phyloP scores from a whole-genome alignment of 2,888 invertebrate genomes.

The Hypomecis atomaria region DNA sequence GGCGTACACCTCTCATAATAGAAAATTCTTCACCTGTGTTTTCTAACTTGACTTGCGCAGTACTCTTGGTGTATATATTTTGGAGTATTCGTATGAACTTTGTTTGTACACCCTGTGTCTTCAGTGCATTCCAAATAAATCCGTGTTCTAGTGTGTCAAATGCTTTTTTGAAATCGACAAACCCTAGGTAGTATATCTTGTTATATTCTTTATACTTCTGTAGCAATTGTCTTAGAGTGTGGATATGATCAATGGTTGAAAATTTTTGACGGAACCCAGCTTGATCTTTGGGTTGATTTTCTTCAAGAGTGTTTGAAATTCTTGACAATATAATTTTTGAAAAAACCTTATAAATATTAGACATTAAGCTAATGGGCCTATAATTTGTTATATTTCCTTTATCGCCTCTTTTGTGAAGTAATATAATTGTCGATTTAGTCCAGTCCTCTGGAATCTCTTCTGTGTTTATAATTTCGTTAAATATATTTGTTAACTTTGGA shows the following conservation, averaged over 20 bases:
- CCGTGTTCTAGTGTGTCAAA: slow-evolving; percentile 1
- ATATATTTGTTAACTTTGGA: too few species aligned
- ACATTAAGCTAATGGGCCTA: neutral
- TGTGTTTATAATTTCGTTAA: too few species aligned
- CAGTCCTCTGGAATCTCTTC: too few species aligned
- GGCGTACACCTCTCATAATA: neutral
- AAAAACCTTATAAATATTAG: neutral
- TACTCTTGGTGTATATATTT: slow-evolving; percentile 2
- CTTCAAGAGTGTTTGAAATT: too few species aligned
- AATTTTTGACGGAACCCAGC: too few species aligned
- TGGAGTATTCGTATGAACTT: neutral
- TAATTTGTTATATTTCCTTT: neutral
- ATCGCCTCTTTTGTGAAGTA: too few species aligned
- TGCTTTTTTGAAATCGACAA: neutral
- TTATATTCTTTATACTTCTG: too few species aligned
- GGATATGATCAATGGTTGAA: too few species aligned
- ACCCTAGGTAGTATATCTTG: neutral
- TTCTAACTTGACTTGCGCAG: slow-evolving; percentile 4
- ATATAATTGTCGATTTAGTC: too few species aligned
- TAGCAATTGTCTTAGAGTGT: too few species aligned
- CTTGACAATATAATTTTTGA: neutral
- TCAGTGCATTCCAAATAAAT: slow-evolving; percentile 1
- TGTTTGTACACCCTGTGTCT: neutral
- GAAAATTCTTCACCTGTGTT: neutral
- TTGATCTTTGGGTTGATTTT: too few species aligned